Percentiles rank a stretch among this genome's conserved stretches.
Conservation (phyloP, 2,888 invertebrate species). For the Athripsodes cinereus region DNA sequence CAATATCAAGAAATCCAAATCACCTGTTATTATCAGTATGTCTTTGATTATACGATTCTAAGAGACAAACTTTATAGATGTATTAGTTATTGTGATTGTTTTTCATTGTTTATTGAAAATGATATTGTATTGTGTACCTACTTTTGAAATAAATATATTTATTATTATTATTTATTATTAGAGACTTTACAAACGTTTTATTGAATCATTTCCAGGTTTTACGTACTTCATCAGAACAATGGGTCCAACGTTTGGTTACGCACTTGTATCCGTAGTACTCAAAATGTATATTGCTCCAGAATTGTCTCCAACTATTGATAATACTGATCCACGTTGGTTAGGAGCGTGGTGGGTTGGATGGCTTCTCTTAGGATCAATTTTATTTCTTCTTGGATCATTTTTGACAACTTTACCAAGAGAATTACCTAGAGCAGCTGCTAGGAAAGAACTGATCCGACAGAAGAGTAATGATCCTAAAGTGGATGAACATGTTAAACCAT, state of each 20-base stretch:
- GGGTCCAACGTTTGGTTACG: slow-evolving; percentile 64
- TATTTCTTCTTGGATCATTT: slow-evolving; percentile 54
- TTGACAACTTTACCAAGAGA: slow-evolving; percentile 64
- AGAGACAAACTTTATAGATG: no score
- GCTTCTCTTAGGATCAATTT: slow-evolving; percentile 54
- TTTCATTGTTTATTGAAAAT: no score
- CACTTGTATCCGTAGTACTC: slow-evolving; percentile 57
- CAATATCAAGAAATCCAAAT: slow-evolving; percentile 67
- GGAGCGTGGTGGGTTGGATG: slow-evolving; percentile 83
- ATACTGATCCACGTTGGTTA: slow-evolving; percentile 68
- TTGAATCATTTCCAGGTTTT: slow-evolving; percentile 45
- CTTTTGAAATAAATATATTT: no score
- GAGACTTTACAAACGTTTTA: no score
- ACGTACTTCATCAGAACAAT: slow-evolving; percentile 62
- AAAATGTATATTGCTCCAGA: slow-evolving; percentile 61
- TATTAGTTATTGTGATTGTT: no score
- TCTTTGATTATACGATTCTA: no score
- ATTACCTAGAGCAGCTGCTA: slow-evolving; percentile 57
- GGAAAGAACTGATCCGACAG: slow-evolving; percentile 32
- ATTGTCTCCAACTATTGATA: slow-evolving; percentile 57
- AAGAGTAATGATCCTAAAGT: slow-evolving; percentile 23
- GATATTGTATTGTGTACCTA: no score
- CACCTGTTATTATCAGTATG: slow-evolving; percentile 61
- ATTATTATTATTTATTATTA: no score
- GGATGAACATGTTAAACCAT: slow-evolving; percentile 35